phyloP scores from a whole-genome alignment of 2,113 vertebrate species.

The Pelmatolapia mariae region DNA sequence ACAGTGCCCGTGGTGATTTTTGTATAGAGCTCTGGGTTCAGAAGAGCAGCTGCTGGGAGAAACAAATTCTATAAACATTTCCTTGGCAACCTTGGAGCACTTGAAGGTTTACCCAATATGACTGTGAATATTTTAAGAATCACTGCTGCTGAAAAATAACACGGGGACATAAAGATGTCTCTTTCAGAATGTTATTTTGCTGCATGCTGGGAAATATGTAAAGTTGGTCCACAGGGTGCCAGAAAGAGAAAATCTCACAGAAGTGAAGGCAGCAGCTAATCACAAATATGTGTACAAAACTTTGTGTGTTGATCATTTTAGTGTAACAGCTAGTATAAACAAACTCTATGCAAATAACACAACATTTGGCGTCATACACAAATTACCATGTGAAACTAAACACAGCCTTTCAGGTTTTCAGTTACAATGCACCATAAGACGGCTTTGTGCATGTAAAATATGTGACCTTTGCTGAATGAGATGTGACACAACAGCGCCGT shows the following conservation, averaged over 20 bases:
- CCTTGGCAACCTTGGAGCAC: conserved; percentile 27
- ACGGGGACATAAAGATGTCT: conserved; percentile 13
- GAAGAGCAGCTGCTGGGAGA: conserved; percentile 26
- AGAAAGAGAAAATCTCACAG: neutral
- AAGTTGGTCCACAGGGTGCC: conserved; percentile 20
- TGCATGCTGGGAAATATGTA: conserved; percentile 30
- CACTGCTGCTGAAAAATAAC: conserved; percentile 16
- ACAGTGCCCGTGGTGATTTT: conserved; percentile 1
- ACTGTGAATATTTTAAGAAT: conserved; percentile 46
- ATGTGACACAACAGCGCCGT: conserved; percentile 49
- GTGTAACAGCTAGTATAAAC: neutral
- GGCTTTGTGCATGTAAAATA: conserved; percentile 15
- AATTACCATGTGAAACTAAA: neutral
- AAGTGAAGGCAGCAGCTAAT: neutral
- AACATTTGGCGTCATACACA: neutral
- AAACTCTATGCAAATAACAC: neutral
- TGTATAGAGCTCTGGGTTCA: neutral
- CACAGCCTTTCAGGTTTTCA: conserved; percentile 4
- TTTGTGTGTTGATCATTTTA: neutral
- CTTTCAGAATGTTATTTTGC: conserved; percentile 34
- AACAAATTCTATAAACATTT: conserved; percentile 48
- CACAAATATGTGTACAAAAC: neutral
- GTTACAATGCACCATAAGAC: conserved; percentile 14
- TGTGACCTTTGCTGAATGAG: conserved; percentile 18
- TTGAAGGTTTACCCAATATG: conserved; percentile 35